Evolutionary conservation across 2,113 vertebrate species (phyloP), one percentile per base, ranked within the genome.

Genomic region (Scomber scombrus): DNA sequence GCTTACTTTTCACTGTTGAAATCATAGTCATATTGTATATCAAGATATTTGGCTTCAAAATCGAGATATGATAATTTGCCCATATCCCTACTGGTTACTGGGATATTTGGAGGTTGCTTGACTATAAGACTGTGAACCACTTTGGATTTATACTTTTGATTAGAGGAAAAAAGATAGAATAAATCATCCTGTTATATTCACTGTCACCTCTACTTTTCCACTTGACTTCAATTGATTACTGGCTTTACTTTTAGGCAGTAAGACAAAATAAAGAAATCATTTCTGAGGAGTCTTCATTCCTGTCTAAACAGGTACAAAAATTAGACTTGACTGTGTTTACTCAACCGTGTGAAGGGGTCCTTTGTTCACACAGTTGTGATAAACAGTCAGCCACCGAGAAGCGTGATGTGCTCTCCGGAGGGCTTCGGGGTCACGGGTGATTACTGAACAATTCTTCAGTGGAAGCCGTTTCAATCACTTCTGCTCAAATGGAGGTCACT

Each of bases 351-450:
- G 10, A 56, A 50, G 19, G 60, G 45, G 54, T 29, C 12, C 62
- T 80, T 74, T 49, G 64, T 63, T 65, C 45, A 26, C 19, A 3
- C 47, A 29, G 67, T 31, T 29, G 2, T 56, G 49, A 19, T 60
- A 19, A 80, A 64, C 21, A 45, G 52, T 3, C 52, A 11, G 63
- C 15, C 31, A 19, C 47, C 2, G 29, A 29, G 34, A 0, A 34
- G 19, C 31, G 63, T 60, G 71, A 73, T 40, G 60, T 47, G 21
- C 50, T 78, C 47, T 70, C 66, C 52, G 68, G 60, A 63, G 85
- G 40, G 40, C 34, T 46, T 29, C 21, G 1, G 57, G 46, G 71
- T 72, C 71, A 67, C 34, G 56, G 29, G 52, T 69, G 71, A 82
- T 81, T 52, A 58, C 8, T 34, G 74, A 66, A 31, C 31, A 49